Evolutionary conservation across 2,888 invertebrate genomes (phyloP), one percentile per base, ranked within the genome.

Genomic region (Thelaira solivaga): DNA sequence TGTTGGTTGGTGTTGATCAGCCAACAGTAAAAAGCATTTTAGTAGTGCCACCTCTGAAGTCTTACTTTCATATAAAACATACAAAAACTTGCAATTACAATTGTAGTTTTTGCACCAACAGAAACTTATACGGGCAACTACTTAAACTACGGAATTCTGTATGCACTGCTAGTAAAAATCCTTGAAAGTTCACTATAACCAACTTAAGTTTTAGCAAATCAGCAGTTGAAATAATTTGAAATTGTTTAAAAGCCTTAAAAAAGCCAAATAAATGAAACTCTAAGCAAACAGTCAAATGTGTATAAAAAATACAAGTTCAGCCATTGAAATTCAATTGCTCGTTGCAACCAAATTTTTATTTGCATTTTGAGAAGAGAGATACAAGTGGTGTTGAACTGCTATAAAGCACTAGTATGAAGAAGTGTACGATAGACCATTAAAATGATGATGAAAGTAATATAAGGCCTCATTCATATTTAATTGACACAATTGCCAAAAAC

Each of bases 171-270:
- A 39, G 22, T 36, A 51, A 26, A 45, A 55, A 73, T 31, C 73
- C 77, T 73, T 77, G 73, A 69, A 77, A 47, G 57, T 55, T 68
- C 34, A 64, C 62, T 53, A 49, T 51, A 64, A 59, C 68, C 57
- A 62, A 64, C 68, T 68, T 73, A 39, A 34, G 36, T 68, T 73
- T 13, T 72, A 62, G 62, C 62, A 72, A 68, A 73, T 68, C 77
- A 77, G 77, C 72, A 77, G 55, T 73, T 77, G 67, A 57, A 55
- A 72, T 64, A 76, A 72, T 77, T 72, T 57, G 68, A 49, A 62
- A 68, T 55, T 61, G 39, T 49, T 67, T 16, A 26, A 57, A 47
- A 24, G 51, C 31, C 11, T 8, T 31, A 16, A 53, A 20, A 53
- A 39, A 3, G 24, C 24, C n/a, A 55, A 72, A 45, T 26, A 5